phyloP scores from a whole-genome alignment of 2,888 invertebrate species.

The Heliconius ethilla region DNA sequence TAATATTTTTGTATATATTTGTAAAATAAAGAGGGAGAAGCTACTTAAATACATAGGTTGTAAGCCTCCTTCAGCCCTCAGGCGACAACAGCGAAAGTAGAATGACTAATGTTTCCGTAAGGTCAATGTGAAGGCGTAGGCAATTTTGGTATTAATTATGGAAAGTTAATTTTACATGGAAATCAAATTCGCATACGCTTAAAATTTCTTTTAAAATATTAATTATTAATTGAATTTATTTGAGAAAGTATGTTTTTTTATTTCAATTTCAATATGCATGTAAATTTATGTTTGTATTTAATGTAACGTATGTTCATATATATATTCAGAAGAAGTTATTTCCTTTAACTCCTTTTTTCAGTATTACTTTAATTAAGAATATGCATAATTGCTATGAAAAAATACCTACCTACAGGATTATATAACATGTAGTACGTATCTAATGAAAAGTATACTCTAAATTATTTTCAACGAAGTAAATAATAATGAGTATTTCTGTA shows the following conservation, averaged over 20 bases:
- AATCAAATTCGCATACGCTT: slow-evolving; percentile 8
- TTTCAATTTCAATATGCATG: neutral
- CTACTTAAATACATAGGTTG: slow-evolving; percentile 72
- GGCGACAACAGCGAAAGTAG: slow-evolving; percentile 68
- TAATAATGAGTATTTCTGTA: no score
- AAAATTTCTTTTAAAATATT: slow-evolving; percentile 1
- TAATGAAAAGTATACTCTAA: no score
- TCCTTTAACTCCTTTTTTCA: no score
- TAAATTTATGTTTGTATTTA: neutral
- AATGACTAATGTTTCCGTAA: slow-evolving; percentile 59
- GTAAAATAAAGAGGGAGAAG: slow-evolving; percentile 57
- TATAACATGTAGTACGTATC: no score
- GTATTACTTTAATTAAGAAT: no score
- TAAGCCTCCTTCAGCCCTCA: slow-evolving; percentile 67
- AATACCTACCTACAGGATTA: no score
- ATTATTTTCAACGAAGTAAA: no score
- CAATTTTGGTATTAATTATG: slow-evolving; percentile 39
- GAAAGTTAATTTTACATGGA: slow-evolving; percentile 36
- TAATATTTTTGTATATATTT: slow-evolving; percentile 43
- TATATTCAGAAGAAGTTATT: no score
- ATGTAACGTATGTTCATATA: neutral
- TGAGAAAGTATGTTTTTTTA: neutral
- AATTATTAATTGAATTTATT: slow-evolving; percentile 10
- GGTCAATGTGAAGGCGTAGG: slow-evolving; percentile 44
- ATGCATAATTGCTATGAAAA: no score